Conservation (phyloP, 2,888 invertebrate genomes). For the Melanostoma scalare region DNA sequence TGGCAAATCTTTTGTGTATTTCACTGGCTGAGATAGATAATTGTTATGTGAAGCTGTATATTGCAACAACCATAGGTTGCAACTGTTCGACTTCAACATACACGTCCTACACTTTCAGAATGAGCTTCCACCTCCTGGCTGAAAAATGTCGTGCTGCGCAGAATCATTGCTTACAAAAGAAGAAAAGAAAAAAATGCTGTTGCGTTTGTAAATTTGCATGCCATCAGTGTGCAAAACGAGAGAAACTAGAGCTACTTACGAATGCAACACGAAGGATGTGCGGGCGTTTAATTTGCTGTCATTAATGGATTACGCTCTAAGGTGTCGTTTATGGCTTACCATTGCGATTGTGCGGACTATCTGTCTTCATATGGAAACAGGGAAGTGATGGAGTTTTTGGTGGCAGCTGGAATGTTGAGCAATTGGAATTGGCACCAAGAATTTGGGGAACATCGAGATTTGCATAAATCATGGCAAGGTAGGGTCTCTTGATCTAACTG, state of each 20-base stretch:
- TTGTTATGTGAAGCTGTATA: constrained; percentile 33
- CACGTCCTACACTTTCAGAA: constrained; percentile 55
- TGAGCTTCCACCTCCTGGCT: constrained; percentile 39
- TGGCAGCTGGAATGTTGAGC: constrained; percentile 20
- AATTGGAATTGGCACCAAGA: constrained; percentile 1
- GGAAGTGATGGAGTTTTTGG: constrained; percentile 32
- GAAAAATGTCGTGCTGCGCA: constrained; percentile 40
- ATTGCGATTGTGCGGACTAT: constrained; percentile 7
- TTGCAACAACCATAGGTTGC: constrained; percentile 4
- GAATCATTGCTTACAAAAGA: constrained; percentile 18
- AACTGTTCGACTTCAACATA: background rate
- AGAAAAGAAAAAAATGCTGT: constrained; percentile 40
- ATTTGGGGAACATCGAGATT: constrained; percentile 9
- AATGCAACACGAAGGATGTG: constrained; percentile 56
- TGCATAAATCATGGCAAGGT: constrained; percentile 27
- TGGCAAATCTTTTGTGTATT: constrained; percentile 27
- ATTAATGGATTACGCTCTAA: constrained; percentile 61
- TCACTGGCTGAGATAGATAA: constrained; percentile 24
- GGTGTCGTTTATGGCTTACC: constrained; percentile 57
- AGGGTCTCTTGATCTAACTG: constrained; percentile 2
- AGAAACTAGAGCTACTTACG: constrained; percentile 54
- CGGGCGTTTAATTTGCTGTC: constrained; percentile 70
- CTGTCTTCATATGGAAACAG: constrained; percentile 48
- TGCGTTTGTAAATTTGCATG: constrained; percentile 48
- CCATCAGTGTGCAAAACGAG: constrained; percentile 8